Base-by-base conservation (phyloP, 2,113 vertebrate species). In the Microtus pennsylvanicus region DNA sequence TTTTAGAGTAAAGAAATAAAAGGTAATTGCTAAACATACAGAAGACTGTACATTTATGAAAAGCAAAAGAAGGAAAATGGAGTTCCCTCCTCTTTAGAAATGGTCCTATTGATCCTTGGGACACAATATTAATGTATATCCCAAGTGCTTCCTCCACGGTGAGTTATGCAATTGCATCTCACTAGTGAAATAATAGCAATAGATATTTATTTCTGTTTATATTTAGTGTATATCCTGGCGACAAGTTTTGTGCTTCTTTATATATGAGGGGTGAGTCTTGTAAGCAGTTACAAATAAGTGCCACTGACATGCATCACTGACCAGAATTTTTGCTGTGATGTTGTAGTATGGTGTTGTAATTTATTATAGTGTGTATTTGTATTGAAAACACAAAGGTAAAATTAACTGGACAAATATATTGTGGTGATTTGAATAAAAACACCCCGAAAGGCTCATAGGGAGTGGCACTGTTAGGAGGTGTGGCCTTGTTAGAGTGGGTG, bases 131-230 rank as follows among this genome's bases (percentile, higher is more conserved):
- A 42, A 9, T 72, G 22, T 94, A 83, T 52, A 35, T 96, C 24
- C 95, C 5, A 24, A 22, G 83, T n/a, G 89, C 55, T 86, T 67
- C 58, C 1, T 45, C n/a, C 45, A 72, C 33, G 22, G 6, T 70
- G 87, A 70, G 9, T 95, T 92, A 30, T 0, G 5, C 89, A 95
- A 21, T 58, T 91, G 11, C 95, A 97, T 91, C 65, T 97, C 97
- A 72, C 52, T 63, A 67, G 69, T 82, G 89, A 90, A 97, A 89
- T 67, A 33, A 83, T n/a, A 45, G 6, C 76, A 93, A 13, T 70
- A 69, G 96, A 93, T 96, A 78, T 10, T 96, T 85, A 75, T 95
- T 93, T 76, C 45, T 58, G 3, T 33, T 42, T 28, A 86, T 35
- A 69, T 95, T 97, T 76, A 96, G 83, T 92, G 81, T 90, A 70